Percentiles rank a stretch among this genome's conserved stretches.
These are phyloP conservation scores for Chrysina gloriosa DNA, from an alignment of 2,888 invertebrate species.

Conservation along the genomic window DNA sequence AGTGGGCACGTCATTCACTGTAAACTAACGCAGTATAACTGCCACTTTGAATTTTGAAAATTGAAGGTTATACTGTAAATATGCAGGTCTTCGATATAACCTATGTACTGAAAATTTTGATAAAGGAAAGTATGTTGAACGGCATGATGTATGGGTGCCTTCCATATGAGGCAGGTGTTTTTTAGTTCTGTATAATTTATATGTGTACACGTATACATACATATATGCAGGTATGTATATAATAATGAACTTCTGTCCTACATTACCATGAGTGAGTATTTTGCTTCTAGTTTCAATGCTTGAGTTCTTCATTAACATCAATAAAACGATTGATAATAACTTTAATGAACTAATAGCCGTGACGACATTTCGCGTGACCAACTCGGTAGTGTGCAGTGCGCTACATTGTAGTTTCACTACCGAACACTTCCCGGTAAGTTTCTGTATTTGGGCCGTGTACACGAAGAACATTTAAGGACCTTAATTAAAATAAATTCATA, in stretches of 20 bases:
- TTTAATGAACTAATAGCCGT: constrained; percentile 32
- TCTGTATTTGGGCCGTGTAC: constrained; percentile 28
- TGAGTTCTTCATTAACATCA: constrained; percentile 32
- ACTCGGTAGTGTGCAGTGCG: background rate
- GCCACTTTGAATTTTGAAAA: no score
- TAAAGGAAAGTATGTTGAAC: background rate
- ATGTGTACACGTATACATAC: background rate
- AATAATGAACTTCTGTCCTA: constrained; percentile 36
- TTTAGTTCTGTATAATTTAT: constrained; percentile 26
- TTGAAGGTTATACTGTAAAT: no score
- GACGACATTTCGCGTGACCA: constrained; percentile 20
- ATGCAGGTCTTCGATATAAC: no score
- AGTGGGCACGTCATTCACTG: no score
- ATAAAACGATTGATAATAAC: constrained; percentile 36
- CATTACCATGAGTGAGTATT: background rate
- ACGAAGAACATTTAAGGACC: constrained; percentile 23
- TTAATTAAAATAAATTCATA: constrained; percentile 42
- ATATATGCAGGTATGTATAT: background rate
- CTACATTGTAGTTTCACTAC: background rate
- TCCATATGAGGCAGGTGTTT: constrained; percentile 18
- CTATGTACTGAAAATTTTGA: no score
- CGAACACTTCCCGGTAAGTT: background rate
- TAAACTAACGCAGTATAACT: no score
- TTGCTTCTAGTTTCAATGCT: constrained; percentile 15
- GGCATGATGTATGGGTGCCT: constrained; percentile 7